These are phyloP conservation scores for Misgurnus mizolepis DNA, from an alignment of 2,113 vertebrate genomes.

Conservation along the genomic window DNA sequence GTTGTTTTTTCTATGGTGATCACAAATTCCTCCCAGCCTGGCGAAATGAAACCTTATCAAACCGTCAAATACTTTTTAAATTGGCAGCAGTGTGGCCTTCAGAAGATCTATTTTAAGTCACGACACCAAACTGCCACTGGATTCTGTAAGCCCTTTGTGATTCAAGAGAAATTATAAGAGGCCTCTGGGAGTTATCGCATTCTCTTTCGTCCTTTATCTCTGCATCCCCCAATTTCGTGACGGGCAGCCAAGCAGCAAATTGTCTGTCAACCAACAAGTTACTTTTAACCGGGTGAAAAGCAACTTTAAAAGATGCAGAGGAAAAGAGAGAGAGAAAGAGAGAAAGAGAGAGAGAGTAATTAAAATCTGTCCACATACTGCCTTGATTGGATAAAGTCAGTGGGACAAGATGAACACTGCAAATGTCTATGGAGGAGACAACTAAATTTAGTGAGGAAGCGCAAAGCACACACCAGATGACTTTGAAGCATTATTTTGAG, in stretches of 20 bases:
- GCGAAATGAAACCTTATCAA: not conserved
- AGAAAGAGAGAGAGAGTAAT: constrained; percentile 7
- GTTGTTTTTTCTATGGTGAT: not conserved
- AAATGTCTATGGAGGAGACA: not conserved
- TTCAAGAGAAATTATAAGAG: constrained; percentile 17
- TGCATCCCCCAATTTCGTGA: constrained; percentile 31
- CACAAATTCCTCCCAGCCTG: not conserved
- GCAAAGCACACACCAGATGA: not conserved
- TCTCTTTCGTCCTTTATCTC: constrained; percentile 30
- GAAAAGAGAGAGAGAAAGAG: not conserved
- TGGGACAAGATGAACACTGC: not conserved
- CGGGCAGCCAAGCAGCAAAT: constrained; percentile 57
- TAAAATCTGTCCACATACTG: not conserved
- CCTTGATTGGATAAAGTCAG: constrained; percentile 14
- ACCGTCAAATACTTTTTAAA: not conserved
- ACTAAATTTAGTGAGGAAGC: constrained; percentile 7
- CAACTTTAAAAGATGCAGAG: constrained; percentile 28
- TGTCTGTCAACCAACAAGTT: constrained; percentile 55
- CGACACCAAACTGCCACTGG: constrained; percentile 14
- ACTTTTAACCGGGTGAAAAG: constrained; percentile 20
- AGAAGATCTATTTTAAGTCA: constrained; percentile 21
- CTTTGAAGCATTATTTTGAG: not conserved
- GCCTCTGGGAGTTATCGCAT: not conserved
- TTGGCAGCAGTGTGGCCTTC: not conserved
- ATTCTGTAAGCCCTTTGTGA: constrained; percentile 5